These are phyloP conservation scores for Pyralis farinalis DNA, from an alignment of 2,888 invertebrate genomes.

Conservation along the genomic window DNA sequence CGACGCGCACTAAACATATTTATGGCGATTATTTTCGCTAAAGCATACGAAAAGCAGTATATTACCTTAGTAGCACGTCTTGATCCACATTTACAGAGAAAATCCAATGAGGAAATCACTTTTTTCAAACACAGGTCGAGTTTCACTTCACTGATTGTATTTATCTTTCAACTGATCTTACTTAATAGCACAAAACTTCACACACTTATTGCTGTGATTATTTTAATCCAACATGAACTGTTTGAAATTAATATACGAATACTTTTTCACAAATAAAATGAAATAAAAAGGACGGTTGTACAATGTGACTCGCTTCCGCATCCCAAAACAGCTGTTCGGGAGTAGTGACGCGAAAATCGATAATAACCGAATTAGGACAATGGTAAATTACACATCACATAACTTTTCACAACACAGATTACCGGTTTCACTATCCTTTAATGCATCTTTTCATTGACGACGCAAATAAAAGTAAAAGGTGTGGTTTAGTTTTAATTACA, in stretches of 20 bases:
- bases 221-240: neutral
- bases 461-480: constrained; percentile 19
- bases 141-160: constrained; percentile 6
- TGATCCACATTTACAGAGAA: constrained; percentile 51
- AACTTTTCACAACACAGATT: constrained; percentile 53
- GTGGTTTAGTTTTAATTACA: constrained; percentile 15
- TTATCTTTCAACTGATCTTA: too few species aligned
- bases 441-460: constrained; percentile 34
- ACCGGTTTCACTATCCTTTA: constrained; percentile 47
- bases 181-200: constrained; percentile 12
- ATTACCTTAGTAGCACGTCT: constrained; percentile 56
- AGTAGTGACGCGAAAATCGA: constrained; percentile 61
- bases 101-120: constrained; percentile 56
- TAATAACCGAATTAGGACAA: constrained; percentile 51
- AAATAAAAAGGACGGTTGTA: constrained; percentile 2
- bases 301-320: constrained; percentile 25
- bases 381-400: constrained; percentile 45
- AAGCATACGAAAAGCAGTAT: constrained; percentile 18
- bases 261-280: neutral
- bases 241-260: neutral
- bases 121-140: constrained; percentile 17
- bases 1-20: constrained; percentile 8
- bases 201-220: neutral
- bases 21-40: constrained; percentile 24
- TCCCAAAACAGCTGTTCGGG: constrained; percentile 70